These are phyloP conservation scores for Coboldia fuscipes DNA, from an alignment of 1,140 invertebrate genomes.

Conservation along the genomic window DNA sequence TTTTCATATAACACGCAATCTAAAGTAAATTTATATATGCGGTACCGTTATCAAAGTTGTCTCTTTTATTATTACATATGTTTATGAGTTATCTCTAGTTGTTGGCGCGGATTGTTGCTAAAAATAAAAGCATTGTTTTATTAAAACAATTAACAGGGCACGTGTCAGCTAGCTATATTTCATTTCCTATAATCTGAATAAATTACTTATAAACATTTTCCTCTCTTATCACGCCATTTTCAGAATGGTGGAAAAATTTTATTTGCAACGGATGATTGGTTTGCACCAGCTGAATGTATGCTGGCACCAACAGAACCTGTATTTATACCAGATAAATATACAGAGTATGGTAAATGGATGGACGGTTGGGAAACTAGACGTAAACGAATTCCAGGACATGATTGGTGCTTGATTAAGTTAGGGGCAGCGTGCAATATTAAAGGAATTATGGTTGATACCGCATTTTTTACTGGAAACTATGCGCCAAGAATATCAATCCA, in stretches of 20 bases:
- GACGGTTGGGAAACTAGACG: conserved; percentile 47
- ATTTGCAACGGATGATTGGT: conserved; percentile 46
- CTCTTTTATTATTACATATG: too few relatives aligned
- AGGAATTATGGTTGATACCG: conserved; percentile 36
- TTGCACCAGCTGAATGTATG: conserved; percentile 41
- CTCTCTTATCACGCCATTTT: too few relatives aligned
- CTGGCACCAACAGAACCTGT: conserved; percentile 28
- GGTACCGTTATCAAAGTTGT: too few relatives aligned
- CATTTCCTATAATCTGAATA: too few relatives aligned
- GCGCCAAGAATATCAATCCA: conserved; percentile 40
- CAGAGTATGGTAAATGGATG: conserved; percentile 47
- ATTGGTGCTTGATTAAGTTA: conserved; percentile 40
- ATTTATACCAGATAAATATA: conserved; percentile 34
- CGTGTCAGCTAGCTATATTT: too few relatives aligned
- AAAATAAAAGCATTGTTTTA: too few relatives aligned
- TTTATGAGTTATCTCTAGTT: too few relatives aligned
- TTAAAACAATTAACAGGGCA: too few relatives aligned
- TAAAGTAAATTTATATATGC: too few relatives aligned
- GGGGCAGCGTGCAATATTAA: conserved; percentile 30
- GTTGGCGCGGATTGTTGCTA: too few relatives aligned
- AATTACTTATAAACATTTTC: too few relatives aligned
- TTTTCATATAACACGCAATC: too few relatives aligned
- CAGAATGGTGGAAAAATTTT: conserved; percentile 34
- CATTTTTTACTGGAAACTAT: conserved; percentile 43
- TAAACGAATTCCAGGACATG: conserved; percentile 35